Percentiles rank a stretch among this genome's conserved stretches.
phyloP scores from a whole-genome alignment of 2,797 vertebrate species.

The Enteromius argenteus region DNA sequence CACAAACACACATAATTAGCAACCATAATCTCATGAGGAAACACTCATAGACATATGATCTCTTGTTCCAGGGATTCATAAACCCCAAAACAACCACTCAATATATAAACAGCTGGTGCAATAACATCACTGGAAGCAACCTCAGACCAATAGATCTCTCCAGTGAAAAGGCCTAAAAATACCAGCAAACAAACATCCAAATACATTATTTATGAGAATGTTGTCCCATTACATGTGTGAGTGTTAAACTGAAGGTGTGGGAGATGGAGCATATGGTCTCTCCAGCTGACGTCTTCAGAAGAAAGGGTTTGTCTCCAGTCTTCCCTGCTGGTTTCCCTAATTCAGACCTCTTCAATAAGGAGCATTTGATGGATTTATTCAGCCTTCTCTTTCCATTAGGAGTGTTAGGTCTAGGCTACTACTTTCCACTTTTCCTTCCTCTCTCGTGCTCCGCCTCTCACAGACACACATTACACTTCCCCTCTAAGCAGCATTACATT shows the following conservation, averaged over 20 bases:
- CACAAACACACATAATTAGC: background rate
- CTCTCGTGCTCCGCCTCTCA: background rate
- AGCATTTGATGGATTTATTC: conserved; percentile 15
- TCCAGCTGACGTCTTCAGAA: conserved; percentile 18
- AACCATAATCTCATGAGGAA: background rate
- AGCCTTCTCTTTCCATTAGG: background rate
- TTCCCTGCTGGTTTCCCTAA: background rate
- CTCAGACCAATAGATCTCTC: background rate
- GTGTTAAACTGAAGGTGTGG: background rate
- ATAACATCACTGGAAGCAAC: conserved; percentile 44
- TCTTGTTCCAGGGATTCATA: background rate
- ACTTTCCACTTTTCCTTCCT: conserved; percentile 1
- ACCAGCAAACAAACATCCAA: conserved; percentile 23
- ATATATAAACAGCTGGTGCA: background rate
- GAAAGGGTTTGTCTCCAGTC: conserved; percentile 8
- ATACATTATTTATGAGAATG: background rate
- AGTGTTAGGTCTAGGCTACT: background rate
- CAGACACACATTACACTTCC: conserved; percentile 42
- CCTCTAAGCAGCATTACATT: conserved; percentile 34
- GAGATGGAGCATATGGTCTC: conserved; percentile 22
- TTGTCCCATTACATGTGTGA: background rate
- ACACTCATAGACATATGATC: background rate
- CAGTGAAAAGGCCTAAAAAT: conserved; percentile 45
- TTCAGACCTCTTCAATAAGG: background rate
- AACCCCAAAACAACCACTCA: background rate